Evolutionary conservation across 2,888 invertebrate species (phyloP).

Genomic region (Mesopsocus fuscifrons): DNA sequence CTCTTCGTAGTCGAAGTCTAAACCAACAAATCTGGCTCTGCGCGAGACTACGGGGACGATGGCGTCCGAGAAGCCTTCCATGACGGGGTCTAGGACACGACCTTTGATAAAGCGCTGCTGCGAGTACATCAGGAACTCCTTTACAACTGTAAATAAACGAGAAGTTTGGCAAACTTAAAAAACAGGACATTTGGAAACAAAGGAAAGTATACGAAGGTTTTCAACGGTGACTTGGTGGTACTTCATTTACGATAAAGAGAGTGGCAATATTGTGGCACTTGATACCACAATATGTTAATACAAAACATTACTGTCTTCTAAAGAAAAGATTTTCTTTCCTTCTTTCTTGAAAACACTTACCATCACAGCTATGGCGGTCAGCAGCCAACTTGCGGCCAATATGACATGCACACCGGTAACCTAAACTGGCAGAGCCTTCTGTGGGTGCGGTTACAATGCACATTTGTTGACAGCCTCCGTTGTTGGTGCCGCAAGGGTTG

Average conservation of each 20-base stretch:
- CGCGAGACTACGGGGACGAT: constrained; percentile 85
- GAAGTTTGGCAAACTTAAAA: constrained; percentile 7
- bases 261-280: no score
- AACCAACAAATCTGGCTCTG: constrained; percentile 80
- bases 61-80: constrained; percentile 84
- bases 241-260: no score
- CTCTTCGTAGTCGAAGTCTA: constrained; percentile 82
- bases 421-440: constrained; percentile 39
- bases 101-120: constrained; percentile 93
- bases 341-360: no score
- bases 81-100: constrained; percentile 68
- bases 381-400: constrained; percentile 61
- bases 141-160: constrained; percentile 32
- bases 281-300: no score
- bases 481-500: constrained; percentile 73
- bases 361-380: constrained; percentile 59
- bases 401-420: constrained; percentile 80
- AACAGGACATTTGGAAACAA: background rate
- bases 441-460: constrained; percentile 72
- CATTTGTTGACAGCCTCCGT: constrained; percentile 84
- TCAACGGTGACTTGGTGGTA: no score
- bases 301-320: no score
- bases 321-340: no score
- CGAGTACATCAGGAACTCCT: constrained; percentile 85
- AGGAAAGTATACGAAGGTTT: background rate